Base-by-base conservation (phyloP, 2,888 invertebrate genomes). In the Tetanocera ferruginea region DNA sequence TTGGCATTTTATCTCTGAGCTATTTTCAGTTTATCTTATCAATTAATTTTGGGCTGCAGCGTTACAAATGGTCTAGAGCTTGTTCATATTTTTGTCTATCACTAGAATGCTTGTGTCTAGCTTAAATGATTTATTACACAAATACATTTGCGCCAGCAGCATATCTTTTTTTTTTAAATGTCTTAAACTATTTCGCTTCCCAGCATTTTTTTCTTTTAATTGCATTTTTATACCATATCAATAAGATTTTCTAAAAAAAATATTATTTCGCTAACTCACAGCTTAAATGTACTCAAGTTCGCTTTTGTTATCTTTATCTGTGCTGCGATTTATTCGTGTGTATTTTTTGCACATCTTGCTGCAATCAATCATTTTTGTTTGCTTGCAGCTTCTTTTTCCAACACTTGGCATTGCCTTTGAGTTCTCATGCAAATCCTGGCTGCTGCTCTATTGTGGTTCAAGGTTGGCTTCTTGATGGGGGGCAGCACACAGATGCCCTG, bases 361-460 rank as follows among this genome's bases (percentile, higher is more conserved):
- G 66, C 67, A 34, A 67, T 67, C 67, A 67, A 67, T 67, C 67
- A 67, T 37, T 66, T 34, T 23, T 67, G 43, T 67, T 67, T 43
- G 67, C 67, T 34, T 67, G 34, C 4, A 31, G 8, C 19, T 2
- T 14, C 11, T 43, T 43, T 19, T 23, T 6, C 4, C 37, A 62
- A 23, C 11, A 5, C 37, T 67, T 43, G 67, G 9, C 37, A 37
- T 19, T 67, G 5, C 43, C 43, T 8, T 37, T 19, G 9, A 34
- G 31, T 67, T 67, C 67, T 67, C 67, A 67, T 34, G 67, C 67
- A 37, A 34, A 67, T 67, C 67, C 34, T 34, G 37, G 6, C 67
- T 31, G 43, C 37, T n/a, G 19, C 3, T 28, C 31, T 2, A 60
- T 19, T 28, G 60, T 17, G 23, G 67, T 67, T 67, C 67, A 67